These are phyloP conservation scores for Aphrophora alni DNA, from an alignment of 2,888 invertebrate species.

Conservation along the genomic window DNA sequence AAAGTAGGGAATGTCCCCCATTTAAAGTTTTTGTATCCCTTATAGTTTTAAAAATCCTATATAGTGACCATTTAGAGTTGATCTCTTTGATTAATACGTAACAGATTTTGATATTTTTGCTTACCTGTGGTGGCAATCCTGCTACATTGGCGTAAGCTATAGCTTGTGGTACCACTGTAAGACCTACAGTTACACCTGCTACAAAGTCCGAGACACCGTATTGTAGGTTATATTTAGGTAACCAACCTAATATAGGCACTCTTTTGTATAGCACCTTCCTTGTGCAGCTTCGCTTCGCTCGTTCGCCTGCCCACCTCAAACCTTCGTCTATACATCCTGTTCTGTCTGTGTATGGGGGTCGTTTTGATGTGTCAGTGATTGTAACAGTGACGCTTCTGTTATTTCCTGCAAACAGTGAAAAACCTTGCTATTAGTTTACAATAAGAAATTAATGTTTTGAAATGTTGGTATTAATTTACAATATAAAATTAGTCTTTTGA, in stretches of 20 bases:
- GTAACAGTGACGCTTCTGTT: neutral
- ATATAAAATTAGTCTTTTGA: no score
- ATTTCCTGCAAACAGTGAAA: neutral
- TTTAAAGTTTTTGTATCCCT: no score
- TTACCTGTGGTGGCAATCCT: conserved; percentile 74
- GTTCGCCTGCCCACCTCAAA: conserved; percentile 24
- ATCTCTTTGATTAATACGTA: no score
- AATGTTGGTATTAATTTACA: no score
- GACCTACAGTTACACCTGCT: conserved; percentile 77
- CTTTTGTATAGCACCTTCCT: conserved; percentile 55
- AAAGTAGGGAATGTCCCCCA: no score
- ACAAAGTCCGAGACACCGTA: conserved; percentile 71
- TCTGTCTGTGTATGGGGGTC: neutral
- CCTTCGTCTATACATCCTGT: neutral
- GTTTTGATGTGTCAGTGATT: neutral
- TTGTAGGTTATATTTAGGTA: conserved; percentile 63
- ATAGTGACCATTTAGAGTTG: neutral
- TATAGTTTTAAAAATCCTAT: no score
- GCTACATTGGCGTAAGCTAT: conserved; percentile 79
- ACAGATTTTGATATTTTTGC: no score
- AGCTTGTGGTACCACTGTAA: conserved; percentile 79
- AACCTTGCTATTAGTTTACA: no score
- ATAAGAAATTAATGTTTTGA: no score
- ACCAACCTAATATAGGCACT: conserved; percentile 67
- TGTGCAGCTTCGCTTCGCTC: conserved; percentile 47